A percentile compares a stretch with the other conserved stretches of the same genome.
Evolutionary conservation across 2,113 vertebrate genomes (phyloP).

Genomic region (Ovibos moschatus): DNA sequence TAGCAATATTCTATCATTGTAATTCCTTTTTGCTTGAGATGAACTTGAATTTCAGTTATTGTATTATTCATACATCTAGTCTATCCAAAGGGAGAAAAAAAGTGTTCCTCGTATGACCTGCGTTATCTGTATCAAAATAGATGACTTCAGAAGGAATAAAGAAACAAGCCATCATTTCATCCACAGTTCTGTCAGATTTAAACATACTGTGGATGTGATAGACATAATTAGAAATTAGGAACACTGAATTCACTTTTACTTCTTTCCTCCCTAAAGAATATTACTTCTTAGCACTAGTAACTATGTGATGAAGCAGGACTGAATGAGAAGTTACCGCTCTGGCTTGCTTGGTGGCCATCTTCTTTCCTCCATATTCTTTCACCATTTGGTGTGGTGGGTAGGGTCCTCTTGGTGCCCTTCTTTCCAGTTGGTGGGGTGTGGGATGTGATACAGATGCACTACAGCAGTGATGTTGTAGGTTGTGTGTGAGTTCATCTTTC

Average conservation of each 20-base stretch:
- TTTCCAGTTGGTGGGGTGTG: not conserved
- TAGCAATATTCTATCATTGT: not conserved
- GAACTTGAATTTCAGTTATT: not conserved
- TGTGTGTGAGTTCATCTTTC: not conserved
- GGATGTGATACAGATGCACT: not conserved
- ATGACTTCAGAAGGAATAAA: not conserved
- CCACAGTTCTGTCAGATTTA: not conserved
- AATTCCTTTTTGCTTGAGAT: conserved; percentile 10
- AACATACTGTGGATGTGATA: not conserved
- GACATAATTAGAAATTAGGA: not conserved
- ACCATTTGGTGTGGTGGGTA: not conserved
- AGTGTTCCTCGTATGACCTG: not conserved
- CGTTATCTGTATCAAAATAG: not conserved
- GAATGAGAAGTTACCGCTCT: not conserved
- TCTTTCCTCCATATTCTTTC: not conserved
- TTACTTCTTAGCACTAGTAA: not conserved
- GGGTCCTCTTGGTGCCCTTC: fast-evolving
- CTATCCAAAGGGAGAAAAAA: not conserved
- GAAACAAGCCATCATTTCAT: not conserved
- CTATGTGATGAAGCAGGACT: not conserved
- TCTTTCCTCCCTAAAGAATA: not conserved
- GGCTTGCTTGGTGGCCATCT: not conserved
- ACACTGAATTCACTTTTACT: not conserved
- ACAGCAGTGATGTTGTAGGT: not conserved
- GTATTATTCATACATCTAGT: not conserved